phyloP scores from a whole-genome alignment of 2,113 vertebrate species.

The Aviceda subcristata region DNA sequence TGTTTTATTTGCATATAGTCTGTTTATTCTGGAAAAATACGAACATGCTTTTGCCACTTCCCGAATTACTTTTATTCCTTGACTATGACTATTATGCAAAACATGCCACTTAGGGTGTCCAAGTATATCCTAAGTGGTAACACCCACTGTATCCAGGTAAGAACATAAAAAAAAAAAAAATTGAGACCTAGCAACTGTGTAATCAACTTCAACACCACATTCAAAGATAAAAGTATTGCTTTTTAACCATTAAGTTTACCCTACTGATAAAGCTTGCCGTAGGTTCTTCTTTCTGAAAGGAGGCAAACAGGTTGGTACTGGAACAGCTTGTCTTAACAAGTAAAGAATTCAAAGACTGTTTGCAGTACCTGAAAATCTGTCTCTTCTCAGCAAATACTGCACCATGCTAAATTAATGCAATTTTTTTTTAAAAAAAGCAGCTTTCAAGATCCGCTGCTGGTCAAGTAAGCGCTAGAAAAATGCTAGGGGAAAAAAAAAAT shows the following conservation, averaged over 20 bases:
- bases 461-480: background rate
- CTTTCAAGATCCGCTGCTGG: background rate
- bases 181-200: background rate
- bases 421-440: background rate
- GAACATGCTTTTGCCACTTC: background rate
- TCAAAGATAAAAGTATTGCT: background rate
- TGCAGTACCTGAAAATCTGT: background rate
- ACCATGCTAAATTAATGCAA: background rate
- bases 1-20: background rate
- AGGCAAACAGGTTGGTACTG: background rate
- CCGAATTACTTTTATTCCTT: background rate
- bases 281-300: background rate
- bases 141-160: background rate
- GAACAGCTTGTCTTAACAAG: background rate
- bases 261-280: background rate
- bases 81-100: background rate
- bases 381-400: background rate
- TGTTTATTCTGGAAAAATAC: background rate
- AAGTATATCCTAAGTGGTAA: background rate
- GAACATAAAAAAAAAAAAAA: background rate
- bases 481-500: background rate
- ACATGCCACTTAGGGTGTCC: background rate
- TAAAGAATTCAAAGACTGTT: background rate
- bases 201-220: background rate
- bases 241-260: background rate